Evolutionary conservation across 2,113 vertebrate genomes (phyloP), one percentile per base, ranked within the genome.

Genomic region (Phrynosoma platyrhinos): DNA sequence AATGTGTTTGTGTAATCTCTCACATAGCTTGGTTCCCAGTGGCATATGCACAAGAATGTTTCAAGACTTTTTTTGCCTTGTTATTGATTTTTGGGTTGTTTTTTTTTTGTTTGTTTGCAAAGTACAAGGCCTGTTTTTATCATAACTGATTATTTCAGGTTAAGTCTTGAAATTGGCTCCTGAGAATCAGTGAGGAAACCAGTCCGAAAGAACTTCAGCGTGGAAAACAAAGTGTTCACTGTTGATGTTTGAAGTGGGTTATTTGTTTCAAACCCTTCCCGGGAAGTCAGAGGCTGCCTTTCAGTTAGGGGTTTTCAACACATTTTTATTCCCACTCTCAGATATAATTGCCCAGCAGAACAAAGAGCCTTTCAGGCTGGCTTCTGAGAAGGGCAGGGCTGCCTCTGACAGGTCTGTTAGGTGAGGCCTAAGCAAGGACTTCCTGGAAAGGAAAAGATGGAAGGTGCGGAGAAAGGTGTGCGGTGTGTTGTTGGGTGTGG

Each of bases 281-380:
- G 9, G 68, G 80, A 21, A 78, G 42, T 30, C 58, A 88, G 81
- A 83, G 64, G 72, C 72, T 81, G 74, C 74, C 87, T 42, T 87
- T 89, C 87, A 83, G 90, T 0, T 1, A 90, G 81, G 92, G 79
- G 83, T 89, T 95, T 95, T 94, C 94, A 95, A 83, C 94, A 93
- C 86, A 55, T 95, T 95, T 81, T 90, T 86, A 94, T 96, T 95
- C 93, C 91, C 53, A 72, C 9, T 82, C 89, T 83, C 79, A 79
- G 93, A 88, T 95, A 94, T 93, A 94, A 93, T 95, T 95, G 92
- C 94, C 91, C 0, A 0, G 69, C 79, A 82, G 86, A 94, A 96
- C 95, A 95, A 88, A 88, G 94, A 91, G 86, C 92, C 93, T 90
- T 95, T 96, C 79, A 94, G 82, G 62, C 40, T 66, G 66, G 3